Evolutionary conservation across 2,113 vertebrate genomes (phyloP).

Genomic region (Eubucco bourcierii): DNA sequence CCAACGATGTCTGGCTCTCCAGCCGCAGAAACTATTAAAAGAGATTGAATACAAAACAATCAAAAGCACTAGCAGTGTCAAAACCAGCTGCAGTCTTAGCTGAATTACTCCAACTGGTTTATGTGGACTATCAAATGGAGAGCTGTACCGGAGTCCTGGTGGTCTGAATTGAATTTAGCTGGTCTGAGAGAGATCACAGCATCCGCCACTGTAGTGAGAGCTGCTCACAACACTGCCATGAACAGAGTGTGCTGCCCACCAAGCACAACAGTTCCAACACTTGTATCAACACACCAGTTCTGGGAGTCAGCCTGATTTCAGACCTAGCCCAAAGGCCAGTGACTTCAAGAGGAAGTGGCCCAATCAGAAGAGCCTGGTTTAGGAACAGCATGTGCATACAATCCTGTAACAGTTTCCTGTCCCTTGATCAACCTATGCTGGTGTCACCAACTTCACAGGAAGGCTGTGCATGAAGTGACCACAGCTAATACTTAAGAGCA

Average conservation of each 20-base stretch:
- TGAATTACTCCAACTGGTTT: neutral
- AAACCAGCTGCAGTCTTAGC: neutral
- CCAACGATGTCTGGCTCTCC: neutral
- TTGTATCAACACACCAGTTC: neutral
- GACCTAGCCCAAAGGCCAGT: neutral
- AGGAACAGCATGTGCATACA: neutral
- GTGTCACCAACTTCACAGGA: neutral
- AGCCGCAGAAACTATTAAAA: neutral
- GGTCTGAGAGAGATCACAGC: neutral
- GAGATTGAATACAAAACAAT: neutral
- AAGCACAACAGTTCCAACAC: neutral
- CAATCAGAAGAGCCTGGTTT: neutral
- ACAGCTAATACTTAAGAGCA: neutral
- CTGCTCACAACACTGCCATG: neutral
- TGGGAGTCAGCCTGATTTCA: neutral
- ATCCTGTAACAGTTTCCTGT: neutral
- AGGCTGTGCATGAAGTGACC: neutral
- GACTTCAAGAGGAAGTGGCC: neutral
- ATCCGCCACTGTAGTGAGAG: neutral
- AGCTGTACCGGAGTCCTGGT: neutral
- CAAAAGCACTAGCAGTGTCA: neutral
- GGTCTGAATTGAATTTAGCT: neutral
- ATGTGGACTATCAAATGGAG: neutral
- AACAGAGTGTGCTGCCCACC: rapidly evolving
- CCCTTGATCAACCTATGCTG: neutral